phyloP scores from a whole-genome alignment of 1,140 invertebrate genomes.

The Teleopsis dalmanni region DNA sequence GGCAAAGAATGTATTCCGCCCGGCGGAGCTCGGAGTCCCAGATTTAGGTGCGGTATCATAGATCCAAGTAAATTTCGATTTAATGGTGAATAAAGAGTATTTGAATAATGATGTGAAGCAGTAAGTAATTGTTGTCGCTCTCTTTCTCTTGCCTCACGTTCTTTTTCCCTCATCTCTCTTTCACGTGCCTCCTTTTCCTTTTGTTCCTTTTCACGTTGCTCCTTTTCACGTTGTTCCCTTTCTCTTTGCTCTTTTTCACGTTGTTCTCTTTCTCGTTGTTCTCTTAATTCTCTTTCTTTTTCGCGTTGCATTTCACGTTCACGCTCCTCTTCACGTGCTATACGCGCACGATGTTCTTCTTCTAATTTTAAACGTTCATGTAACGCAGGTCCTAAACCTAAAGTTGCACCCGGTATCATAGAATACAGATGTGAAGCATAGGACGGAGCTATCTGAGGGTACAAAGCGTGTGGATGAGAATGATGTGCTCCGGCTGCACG shows the following conservation, averaged over 20 bases:
- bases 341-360: slow-evolving; percentile 56
- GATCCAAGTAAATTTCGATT: slow-evolving; percentile 34
- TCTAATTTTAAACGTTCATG: slow-evolving; percentile 59
- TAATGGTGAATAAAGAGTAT: slow-evolving; percentile 34
- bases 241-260: slow-evolving; percentile 41
- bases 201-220: slow-evolving; percentile 29
- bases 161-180: slow-evolving; percentile 23
- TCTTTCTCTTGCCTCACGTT: slow-evolving; percentile 26
- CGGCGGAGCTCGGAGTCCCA: slow-evolving; percentile 31
- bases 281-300: slow-evolving; percentile 43
- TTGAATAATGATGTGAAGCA: slow-evolving; percentile 40
- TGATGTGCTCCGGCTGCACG: slow-evolving; percentile 47
- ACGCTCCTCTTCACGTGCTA: slow-evolving; percentile 51
- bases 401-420: slow-evolving; percentile 47
- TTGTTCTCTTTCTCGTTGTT: slow-evolving; percentile 39
- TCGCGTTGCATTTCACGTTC: slow-evolving; percentile 50
- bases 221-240: slow-evolving; percentile 25
- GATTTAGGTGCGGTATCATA: slow-evolving; percentile 37
- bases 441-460: slow-evolving; percentile 51
- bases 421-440: slow-evolving; percentile 52
- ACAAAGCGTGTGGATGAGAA: slow-evolving; percentile 39
- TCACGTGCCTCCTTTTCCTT: slow-evolving; percentile 30
- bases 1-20: slow-evolving; percentile 27
- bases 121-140: slow-evolving; percentile 37
- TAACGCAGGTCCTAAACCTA: slow-evolving; percentile 49